A percentile compares a stretch with the other conserved stretches of the same genome.
Evolutionary conservation across 2,113 vertebrate species (phyloP).

Genomic region (Peucedramus taeniatus): DNA sequence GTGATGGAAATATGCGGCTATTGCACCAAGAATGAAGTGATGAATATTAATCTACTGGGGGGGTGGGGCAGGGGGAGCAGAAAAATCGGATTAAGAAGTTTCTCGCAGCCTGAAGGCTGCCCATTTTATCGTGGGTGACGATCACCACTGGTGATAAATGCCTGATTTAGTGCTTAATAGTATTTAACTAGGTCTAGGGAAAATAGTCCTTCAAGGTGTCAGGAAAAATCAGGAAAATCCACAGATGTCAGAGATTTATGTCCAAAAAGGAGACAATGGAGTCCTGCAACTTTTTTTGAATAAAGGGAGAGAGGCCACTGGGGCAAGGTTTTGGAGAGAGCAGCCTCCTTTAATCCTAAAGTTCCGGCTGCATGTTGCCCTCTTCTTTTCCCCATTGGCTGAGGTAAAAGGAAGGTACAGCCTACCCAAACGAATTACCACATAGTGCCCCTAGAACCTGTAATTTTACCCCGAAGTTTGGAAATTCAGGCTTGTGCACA

Average conservation of each 20-base stretch:
- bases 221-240: neutral
- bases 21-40: neutral
- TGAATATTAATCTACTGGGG: neutral
- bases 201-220: neutral
- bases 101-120: neutral
- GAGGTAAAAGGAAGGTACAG: neutral
- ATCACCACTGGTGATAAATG: neutral
- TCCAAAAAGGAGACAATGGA: neutral
- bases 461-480: neutral
- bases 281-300: neutral
- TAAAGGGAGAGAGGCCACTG: neutral
- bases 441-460: neutral
- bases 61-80: rapidly evolving
- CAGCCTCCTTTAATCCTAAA: neutral
- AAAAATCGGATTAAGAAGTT: neutral
- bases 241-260: neutral
- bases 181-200: neutral
- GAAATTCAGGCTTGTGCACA: neutral
- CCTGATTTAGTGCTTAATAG: neutral
- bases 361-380: rapidly evolving
- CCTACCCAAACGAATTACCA: rapidly evolving
- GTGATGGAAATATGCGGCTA: neutral
- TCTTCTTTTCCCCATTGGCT: too few species aligned
- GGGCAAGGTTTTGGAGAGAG: rapidly evolving
- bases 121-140: rapidly evolving